Conservation (phyloP, 92 coral and sea anemone genomes). For the Paramuricea clavata region DNA sequence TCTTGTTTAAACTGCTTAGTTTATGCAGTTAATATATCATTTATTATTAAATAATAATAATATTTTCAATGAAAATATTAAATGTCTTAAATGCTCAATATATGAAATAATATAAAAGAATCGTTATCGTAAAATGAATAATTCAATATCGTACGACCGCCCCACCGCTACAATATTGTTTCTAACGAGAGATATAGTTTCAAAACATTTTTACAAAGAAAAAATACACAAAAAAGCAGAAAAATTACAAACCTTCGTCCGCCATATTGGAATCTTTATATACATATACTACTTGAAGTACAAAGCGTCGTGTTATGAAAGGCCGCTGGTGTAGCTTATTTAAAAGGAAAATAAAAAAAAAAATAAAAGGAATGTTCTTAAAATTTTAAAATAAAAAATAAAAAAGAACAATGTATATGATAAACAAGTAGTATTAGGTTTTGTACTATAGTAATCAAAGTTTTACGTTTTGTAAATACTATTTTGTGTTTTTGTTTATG, state of each 20-base stretch:
- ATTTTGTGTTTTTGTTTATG: neutral
- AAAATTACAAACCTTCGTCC: constrained; percentile 77
- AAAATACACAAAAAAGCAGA: neutral
- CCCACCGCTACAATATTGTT: neutral
- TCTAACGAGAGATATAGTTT: neutral
- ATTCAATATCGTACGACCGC: neutral
- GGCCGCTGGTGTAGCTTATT: neutral
- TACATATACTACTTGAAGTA: constrained; percentile 3
- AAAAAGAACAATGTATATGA: neutral
- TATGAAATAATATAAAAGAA: too few species aligned
- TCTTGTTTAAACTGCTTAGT: too few species aligned
- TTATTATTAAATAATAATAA: too few species aligned
- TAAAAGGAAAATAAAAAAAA: neutral
- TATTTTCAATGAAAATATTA: too few species aligned
- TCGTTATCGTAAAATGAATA: neutral
- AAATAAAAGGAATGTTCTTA: neutral
- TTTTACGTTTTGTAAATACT: too few species aligned
- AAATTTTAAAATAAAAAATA: too few species aligned
- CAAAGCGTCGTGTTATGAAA: neutral
- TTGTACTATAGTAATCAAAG: neutral
- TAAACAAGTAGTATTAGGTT: neutral
- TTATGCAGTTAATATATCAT: too few species aligned
- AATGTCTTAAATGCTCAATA: too few species aligned
- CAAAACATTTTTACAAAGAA: neutral
- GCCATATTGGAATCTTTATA: constrained; percentile 75